Base-by-base conservation (phyloP, 2,797 vertebrate species). In the Sardinella longiceps region DNA sequence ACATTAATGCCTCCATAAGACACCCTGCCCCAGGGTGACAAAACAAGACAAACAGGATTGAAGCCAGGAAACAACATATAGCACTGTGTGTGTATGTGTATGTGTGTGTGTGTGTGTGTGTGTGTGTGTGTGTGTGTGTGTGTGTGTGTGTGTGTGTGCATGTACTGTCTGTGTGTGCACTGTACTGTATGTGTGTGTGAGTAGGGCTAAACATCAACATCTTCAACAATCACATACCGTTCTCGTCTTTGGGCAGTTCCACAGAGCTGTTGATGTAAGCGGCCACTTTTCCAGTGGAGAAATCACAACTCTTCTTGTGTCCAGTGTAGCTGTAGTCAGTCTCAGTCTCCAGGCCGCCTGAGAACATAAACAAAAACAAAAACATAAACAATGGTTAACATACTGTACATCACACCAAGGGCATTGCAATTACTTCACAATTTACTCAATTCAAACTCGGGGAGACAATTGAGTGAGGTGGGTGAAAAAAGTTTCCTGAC, bases 231-330 rank as follows among this genome's bases (percentile, higher is more conserved):
- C 63, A 77, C 70, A 77, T 87, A 97, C 97, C 94, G 0, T 89
- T 94, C 90, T 98, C 97, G 12, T 97, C 95, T 77, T 91, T 95
- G 87, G 96, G 91, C 63, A 98, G 92, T 85, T 96, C 96, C 89
- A 97, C 90, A 0, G 96, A 98, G 92, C 95, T 96, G 82, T 97
- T 98, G 91, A 98, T 98, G 93, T 97, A 98, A 84, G 95, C 97
- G 0, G 90, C 96, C 84, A 96, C 97, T 90, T 96, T 97, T 81
- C 89, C 86, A 0, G 88, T 83, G 7, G 93, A 93, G 90, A 98
- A 98, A 84, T 85, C 93, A 25, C 97, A 98, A 0, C 4, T 88
- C 88, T 97, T 93, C 89, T 96, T 93, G 46, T 92, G 93, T 20
- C 96, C 97, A 0, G 87, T 93, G 91, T 98, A 98, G 84, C 91